Base-by-base conservation (phyloP, 2,797 vertebrate genomes). In the Eremophila alpestris region DNA sequence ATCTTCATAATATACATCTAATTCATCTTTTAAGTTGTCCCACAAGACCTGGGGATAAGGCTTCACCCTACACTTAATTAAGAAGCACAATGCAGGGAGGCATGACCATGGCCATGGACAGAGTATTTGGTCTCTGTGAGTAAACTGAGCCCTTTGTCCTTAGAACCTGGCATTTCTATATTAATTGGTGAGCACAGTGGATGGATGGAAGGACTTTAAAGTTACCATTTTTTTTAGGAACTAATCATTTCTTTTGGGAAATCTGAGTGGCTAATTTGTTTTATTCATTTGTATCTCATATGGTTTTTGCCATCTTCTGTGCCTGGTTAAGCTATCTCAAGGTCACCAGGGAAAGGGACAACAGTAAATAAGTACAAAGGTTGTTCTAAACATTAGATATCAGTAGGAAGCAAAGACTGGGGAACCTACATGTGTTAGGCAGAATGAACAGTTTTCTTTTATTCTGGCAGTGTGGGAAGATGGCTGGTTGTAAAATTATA, bases 11-110 rank as follows among this genome's bases (percentile, higher is more conserved):
- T 59, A 19, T 55, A 40, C 15, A 5, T 77, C 78, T 87, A 92
- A 94, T 93, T 95, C 7, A 94, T 88, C 36, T 94, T 62, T 54
- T 56, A 56, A 91, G 94, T 70, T 84, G 81, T 94, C 69, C 56
- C 34, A 78, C 23, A 70, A 84, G 40, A 75, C 12, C 74, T 48
- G 41, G 76, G 89, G 93, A 87, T 90, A 87, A 93, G 38, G 65
- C 86, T 94, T 86, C 55, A 36, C 48, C 60, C 51, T 79, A 60
- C 16, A 29, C 16, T 80, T 87, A 26, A 49, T 54, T 67, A 49
- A 43, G 79, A 91, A 77, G 36, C 10, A 19, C n/a, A 94, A 20
- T 71, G 77, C 41, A 94, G 89, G 40, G 69, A 96, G 71, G 74
- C 13, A 54, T 58, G 76, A 69, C n/a, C 24, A 73, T 58, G 76